Percentiles rank a stretch among this genome's conserved stretches.
These are phyloP conservation scores for Cuniculus paca DNA, from an alignment of 2,797 vertebrate species.

Conservation along the genomic window DNA sequence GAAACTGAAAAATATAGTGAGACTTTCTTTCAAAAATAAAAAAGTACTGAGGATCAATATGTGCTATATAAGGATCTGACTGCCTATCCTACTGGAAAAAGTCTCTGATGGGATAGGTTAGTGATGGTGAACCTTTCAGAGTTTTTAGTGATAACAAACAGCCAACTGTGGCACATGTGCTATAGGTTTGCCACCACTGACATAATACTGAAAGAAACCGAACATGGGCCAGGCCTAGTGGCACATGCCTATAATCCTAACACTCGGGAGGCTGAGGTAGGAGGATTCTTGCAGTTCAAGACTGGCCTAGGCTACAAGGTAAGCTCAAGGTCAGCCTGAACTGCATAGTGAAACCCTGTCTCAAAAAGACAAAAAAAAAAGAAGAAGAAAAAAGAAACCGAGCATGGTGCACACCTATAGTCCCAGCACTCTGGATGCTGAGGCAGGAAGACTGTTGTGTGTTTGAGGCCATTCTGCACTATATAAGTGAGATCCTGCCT, in stretches of 20 bases:
- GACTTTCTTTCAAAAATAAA: neutral
- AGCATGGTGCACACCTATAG: neutral
- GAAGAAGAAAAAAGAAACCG: no score
- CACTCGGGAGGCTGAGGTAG: no score
- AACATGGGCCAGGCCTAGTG: no score
- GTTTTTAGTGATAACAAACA: neutral
- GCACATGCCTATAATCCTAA: no score
- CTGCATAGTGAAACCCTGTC: no score
- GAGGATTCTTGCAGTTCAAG: no score
- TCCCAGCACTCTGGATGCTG: neutral
- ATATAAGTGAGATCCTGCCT: neutral
- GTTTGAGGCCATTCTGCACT: neutral
- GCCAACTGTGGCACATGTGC: neutral
- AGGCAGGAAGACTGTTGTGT: neutral
- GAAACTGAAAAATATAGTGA: neutral
- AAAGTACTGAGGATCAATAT: neutral
- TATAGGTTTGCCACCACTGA: neutral
- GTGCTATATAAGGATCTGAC: neutral
- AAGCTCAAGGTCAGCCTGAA: no score
- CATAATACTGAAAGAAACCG: neutral
- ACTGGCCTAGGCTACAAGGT: no score
- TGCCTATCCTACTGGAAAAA: neutral
- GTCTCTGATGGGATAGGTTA: neutral
- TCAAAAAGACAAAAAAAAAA: no score
- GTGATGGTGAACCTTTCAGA: neutral